A percentile compares a stretch with the other conserved stretches of the same genome.
Conservation (phyloP, 92 coral and sea anemone species). For the Zoanthus sociatus region DNA sequence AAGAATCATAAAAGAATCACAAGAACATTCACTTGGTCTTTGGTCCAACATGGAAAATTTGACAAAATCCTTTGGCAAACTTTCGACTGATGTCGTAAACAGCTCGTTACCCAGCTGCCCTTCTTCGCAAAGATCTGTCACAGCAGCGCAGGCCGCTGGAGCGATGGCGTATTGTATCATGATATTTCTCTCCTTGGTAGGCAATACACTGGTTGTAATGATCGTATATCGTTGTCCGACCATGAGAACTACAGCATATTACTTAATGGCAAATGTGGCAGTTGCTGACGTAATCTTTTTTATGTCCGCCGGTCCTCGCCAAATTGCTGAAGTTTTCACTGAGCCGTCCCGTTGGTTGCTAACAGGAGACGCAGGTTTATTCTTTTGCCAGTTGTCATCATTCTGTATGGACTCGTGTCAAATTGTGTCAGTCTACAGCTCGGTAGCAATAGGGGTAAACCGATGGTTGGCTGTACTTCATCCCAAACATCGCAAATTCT, state of each 20-base stretch:
- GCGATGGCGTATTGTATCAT: slow-evolving; percentile 25
- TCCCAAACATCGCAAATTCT: not conserved
- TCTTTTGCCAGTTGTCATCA: not conserved
- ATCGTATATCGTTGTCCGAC: slow-evolving; percentile 12
- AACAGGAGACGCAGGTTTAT: not conserved
- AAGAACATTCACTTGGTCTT: too few species aligned
- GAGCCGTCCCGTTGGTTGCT: slow-evolving; percentile 29
- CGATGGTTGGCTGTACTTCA: not conserved
- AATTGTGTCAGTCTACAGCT: slow-evolving; percentile 24
- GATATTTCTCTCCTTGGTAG: slow-evolving; percentile 24
- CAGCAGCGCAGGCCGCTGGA: not conserved
- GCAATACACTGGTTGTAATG: slow-evolving; percentile 9
- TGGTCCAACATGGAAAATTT: not conserved
- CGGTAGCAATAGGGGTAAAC: slow-evolving; percentile 20
- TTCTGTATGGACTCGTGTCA: slow-evolving; percentile 26
- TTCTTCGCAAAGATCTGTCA: not conserved
- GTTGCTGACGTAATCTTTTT: slow-evolving; percentile 21
- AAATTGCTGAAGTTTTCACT: slow-evolving; percentile 22
- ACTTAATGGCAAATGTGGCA: slow-evolving; percentile 28
- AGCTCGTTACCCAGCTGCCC: not conserved
- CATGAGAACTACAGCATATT: slow-evolving; percentile 13
- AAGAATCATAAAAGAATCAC: too few species aligned
- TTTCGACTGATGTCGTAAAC: not conserved
- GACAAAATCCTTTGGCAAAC: not conserved
- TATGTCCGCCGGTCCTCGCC: slow-evolving; percentile 30